Evolutionary conservation across 2,113 vertebrate species (phyloP).

Genomic region (Centrocercus urophasianus): DNA sequence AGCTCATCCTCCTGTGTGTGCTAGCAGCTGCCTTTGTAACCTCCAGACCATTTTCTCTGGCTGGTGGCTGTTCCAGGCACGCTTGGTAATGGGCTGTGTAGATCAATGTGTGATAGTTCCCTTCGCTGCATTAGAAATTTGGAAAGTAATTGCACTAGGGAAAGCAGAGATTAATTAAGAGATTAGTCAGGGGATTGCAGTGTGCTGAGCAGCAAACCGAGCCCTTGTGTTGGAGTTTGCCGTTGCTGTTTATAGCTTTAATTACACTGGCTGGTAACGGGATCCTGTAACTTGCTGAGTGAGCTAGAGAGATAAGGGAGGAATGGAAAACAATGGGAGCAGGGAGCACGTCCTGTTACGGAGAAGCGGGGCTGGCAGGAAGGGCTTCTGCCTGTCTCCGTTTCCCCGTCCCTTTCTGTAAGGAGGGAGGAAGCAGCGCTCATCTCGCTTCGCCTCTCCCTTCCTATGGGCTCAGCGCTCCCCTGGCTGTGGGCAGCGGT

Average conservation of each 20-base stretch:
- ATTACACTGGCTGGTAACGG: slow-evolving; percentile 13
- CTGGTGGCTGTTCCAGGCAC: not conserved
- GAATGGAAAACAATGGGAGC: not conserved
- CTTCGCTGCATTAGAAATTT: not conserved
- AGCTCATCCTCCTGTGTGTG: rapidly evolving
- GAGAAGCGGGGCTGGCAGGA: not conserved
- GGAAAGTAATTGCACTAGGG: slow-evolving; percentile 10
- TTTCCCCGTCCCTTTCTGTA: not conserved
- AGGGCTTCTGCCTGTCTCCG: not conserved
- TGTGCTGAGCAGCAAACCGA: not conserved
- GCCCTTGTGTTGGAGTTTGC: rapidly evolving
- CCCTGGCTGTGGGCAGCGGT: not conserved
- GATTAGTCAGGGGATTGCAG: slow-evolving; percentile 8
- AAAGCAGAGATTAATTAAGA: slow-evolving; percentile 42
- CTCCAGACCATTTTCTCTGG: rapidly evolving
- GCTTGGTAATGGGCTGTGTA: not conserved
- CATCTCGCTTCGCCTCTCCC: not conserved
- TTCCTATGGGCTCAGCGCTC: not conserved
- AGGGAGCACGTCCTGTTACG: rapidly evolving
- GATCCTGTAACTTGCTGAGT: not conserved
- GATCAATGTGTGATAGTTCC: not conserved
- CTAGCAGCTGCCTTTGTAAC: not conserved
- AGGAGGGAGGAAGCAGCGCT: not conserved
- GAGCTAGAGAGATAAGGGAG: not conserved
- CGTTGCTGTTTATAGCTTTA: slow-evolving; percentile 1